Percentiles rank a stretch among this genome's conserved stretches.
These are phyloP conservation scores for Tetragonisca angustula DNA, from an alignment of 2,888 invertebrate species.

Conservation along the genomic window DNA sequence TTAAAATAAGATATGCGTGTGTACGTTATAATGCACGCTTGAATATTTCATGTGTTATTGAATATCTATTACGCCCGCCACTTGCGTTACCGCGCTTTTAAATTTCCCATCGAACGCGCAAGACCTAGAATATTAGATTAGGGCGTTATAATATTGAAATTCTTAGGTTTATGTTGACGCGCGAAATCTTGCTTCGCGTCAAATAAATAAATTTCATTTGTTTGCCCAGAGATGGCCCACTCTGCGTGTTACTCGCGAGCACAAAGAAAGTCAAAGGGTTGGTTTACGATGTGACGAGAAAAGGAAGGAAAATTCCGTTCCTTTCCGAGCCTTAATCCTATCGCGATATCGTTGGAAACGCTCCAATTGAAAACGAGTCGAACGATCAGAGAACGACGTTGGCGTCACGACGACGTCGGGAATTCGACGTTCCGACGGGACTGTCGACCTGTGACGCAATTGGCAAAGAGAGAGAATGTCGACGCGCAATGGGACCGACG, in stretches of 20 bases:
- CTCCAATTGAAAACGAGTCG: conserved; percentile 38
- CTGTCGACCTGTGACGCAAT: conserved; percentile 33
- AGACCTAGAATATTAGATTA: no score
- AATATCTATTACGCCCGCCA: no score
- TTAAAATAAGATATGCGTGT: no score
- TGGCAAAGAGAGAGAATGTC: conserved; percentile 20
- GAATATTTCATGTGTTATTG: no score
- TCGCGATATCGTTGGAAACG: conserved; percentile 39
- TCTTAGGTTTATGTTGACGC: no score
- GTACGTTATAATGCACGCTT: no score
- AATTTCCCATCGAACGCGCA: no score
- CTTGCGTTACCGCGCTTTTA: no score
- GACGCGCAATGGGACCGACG: conserved; percentile 14
- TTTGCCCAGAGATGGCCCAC: neutral
- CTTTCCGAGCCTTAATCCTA: conserved; percentile 25
- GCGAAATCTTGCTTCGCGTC: neutral
- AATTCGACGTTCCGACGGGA: conserved; percentile 21
- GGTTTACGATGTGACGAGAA: neutral
- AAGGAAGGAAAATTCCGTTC: conserved; percentile 19
- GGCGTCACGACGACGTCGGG: conserved; percentile 34
- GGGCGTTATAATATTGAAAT: no score
- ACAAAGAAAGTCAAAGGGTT: conserved; percentile 10
- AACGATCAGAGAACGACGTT: conserved; percentile 40
- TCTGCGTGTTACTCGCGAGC: conserved; percentile 1
- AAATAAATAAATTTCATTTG: neutral